These are phyloP conservation scores for Lacanobia wlatinum DNA, from an alignment of 2,888 invertebrate genomes.

Conservation along the genomic window DNA sequence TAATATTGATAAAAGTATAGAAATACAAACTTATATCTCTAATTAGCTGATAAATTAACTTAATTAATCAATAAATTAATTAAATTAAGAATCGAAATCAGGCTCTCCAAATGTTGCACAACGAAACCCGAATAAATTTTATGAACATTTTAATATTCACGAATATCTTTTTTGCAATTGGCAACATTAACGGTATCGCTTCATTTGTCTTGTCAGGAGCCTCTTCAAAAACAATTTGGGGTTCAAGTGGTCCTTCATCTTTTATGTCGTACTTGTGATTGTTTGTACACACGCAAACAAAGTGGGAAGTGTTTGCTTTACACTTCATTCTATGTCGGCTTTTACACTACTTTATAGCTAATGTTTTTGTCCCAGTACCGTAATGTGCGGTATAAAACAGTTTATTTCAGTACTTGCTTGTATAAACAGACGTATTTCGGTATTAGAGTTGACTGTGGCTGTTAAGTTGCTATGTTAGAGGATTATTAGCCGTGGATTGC, in stretches of 20 bases:
- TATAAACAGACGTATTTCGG: conserved; percentile 14
- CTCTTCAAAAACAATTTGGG: conserved; percentile 59
- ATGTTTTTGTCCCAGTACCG: conserved; percentile 46
- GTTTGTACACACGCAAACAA: conserved; percentile 80
- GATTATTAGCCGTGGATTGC: conserved; percentile 31
- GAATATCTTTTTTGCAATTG: conserved; percentile 29
- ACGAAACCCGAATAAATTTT: conserved; percentile 9
- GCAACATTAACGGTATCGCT: conserved; percentile 67
- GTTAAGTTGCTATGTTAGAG: conserved; percentile 26
- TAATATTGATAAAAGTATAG: background rate
- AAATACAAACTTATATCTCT: background rate
- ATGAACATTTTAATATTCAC: conserved; percentile 22
- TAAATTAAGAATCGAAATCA: conserved; percentile 6
- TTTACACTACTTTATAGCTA: conserved; percentile 32
- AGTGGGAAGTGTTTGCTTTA: conserved; percentile 66
- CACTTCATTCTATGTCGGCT: conserved; percentile 60
- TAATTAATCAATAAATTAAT: conserved; percentile 24
- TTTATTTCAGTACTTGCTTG: conserved; percentile 38
- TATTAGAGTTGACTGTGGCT: conserved; percentile 15
- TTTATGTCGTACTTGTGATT: conserved; percentile 70
- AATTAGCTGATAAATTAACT: conserved; percentile 21
- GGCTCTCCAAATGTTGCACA: background rate
- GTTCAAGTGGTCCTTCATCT: conserved; percentile 65
- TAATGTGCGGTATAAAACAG: conserved; percentile 27
- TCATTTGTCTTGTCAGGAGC: conserved; percentile 61